Conservation (phyloP, 2,797 vertebrate genomes). For the Myripristis jacobus region DNA sequence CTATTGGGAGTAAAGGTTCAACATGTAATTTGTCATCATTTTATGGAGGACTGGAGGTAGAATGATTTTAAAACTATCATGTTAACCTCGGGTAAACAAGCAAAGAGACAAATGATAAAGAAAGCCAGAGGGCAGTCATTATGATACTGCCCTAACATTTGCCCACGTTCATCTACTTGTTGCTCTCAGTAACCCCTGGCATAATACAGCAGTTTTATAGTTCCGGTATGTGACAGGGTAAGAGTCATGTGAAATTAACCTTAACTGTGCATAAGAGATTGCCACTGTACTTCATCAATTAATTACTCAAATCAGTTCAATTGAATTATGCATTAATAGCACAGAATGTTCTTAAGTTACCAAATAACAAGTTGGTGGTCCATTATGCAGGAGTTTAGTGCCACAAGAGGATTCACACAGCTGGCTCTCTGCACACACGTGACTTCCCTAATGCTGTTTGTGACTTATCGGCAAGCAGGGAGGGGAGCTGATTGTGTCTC, state of each 20-base stretch:
- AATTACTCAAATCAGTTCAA: conserved; percentile 68
- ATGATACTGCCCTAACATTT: conserved; percentile 31
- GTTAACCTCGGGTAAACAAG: conserved; percentile 23
- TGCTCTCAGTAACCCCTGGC: conserved; percentile 3
- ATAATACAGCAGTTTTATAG: conserved; percentile 52
- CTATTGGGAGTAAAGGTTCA: too few species aligned
- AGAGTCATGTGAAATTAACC: conserved; percentile 63
- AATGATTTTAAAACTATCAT: not conserved
- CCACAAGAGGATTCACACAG: conserved; percentile 53
- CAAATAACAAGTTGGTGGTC: conserved; percentile 53
- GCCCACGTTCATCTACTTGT: conserved; percentile 45
- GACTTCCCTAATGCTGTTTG: conserved; percentile 70
- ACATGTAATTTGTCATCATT: too few species aligned
- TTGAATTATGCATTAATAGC: conserved; percentile 59
- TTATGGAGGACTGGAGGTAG: not conserved
- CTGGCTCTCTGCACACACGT: conserved; percentile 59
- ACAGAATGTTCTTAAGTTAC: conserved; percentile 56
- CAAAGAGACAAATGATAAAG: conserved; percentile 18
- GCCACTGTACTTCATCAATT: conserved; percentile 55
- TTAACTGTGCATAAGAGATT: conserved; percentile 52
- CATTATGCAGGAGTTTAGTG: conserved; percentile 49
- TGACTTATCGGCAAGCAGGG: conserved; percentile 61
- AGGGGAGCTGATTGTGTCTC: conserved; percentile 68
- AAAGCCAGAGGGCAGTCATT: conserved; percentile 44
- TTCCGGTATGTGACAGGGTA: conserved; percentile 57